phyloP scores from a whole-genome alignment of 2,888 invertebrate species.

The Drosophila paramelanica region DNA sequence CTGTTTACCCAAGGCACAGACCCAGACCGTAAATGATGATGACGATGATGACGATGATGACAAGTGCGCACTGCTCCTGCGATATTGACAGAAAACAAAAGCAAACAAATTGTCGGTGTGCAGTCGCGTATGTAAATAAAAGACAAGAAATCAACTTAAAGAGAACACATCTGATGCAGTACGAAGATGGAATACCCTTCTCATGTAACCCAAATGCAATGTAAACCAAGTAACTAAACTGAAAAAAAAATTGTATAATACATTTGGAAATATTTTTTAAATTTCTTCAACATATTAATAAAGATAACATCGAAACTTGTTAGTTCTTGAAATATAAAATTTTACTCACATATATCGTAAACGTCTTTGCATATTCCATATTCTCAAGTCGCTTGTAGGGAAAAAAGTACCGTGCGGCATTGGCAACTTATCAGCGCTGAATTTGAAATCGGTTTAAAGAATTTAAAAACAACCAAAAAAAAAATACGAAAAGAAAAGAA shows the following conservation, averaged over 20 bases:
- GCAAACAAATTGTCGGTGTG: conserved; percentile 76
- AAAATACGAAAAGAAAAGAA: conserved; percentile 1
- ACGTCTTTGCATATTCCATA: background rate
- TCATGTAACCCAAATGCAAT: background rate
- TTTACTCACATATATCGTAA: too few species aligned
- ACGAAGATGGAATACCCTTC: conserved; percentile 25
- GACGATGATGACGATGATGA: conserved; percentile 62
- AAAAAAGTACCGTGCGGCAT: conserved; percentile 15
- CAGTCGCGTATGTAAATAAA: conserved; percentile 74
- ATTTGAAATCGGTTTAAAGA: conserved; percentile 59
- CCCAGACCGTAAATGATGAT: conserved; percentile 39
- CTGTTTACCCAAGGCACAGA: conserved; percentile 64
- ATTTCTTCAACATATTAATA: too few species aligned
- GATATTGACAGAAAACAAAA: conserved; percentile 77
- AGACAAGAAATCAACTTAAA: conserved; percentile 28
- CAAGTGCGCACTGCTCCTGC: conserved; percentile 68
- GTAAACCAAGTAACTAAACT: background rate
- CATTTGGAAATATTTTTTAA: too few species aligned
- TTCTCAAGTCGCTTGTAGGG: conserved; percentile 4
- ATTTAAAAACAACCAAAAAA: conserved; percentile 29
- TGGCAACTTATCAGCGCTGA: conserved; percentile 45
- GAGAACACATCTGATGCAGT: background rate
- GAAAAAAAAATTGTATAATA: background rate
- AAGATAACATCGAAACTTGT: background rate
- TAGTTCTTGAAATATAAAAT: background rate